These are phyloP conservation scores for Hippocampus zosterae DNA, from an alignment of 2,113 vertebrate genomes.

Conservation along the genomic window DNA sequence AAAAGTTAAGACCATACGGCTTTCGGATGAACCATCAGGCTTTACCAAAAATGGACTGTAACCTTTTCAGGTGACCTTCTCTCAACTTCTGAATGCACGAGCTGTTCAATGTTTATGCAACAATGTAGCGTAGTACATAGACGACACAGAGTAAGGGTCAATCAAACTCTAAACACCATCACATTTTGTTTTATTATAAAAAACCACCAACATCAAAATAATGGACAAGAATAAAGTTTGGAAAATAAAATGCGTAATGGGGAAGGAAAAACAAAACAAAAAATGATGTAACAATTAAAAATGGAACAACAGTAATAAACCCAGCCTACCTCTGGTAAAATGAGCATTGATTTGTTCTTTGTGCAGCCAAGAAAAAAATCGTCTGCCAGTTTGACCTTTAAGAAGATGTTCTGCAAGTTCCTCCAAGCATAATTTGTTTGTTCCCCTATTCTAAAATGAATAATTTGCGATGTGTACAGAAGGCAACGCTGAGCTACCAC, in stretches of 20 bases:
- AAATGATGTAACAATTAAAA: conserved; percentile 40
- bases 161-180: conserved; percentile 3
- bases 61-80: too few species aligned
- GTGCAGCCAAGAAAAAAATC: conserved; percentile 1
- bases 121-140: too few species aligned
- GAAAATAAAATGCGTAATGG: conserved; percentile 39
- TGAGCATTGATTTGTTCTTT: conserved; percentile 13
- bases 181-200: conserved; percentile 66
- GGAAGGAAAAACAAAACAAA: conserved; percentile 11
- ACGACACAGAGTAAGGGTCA: too few species aligned
- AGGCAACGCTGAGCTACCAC: conserved; percentile 11
- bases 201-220: conserved; percentile 55
- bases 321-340: neutral
- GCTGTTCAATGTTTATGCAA: too few species aligned
- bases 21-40: too few species aligned
- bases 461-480: neutral
- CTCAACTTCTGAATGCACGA: too few species aligned
- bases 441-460: conserved; percentile 8
- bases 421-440: conserved; percentile 6
- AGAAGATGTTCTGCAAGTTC: conserved; percentile 12
- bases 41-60: too few species aligned
- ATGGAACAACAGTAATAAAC: conserved; percentile 9
- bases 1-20: too few species aligned
- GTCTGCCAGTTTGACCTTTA: conserved; percentile 31
- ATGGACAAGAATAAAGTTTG: conserved; percentile 32